Evolutionary conservation across 1,140 invertebrate species (phyloP).

Genomic region (Copidosoma floridanum): DNA sequence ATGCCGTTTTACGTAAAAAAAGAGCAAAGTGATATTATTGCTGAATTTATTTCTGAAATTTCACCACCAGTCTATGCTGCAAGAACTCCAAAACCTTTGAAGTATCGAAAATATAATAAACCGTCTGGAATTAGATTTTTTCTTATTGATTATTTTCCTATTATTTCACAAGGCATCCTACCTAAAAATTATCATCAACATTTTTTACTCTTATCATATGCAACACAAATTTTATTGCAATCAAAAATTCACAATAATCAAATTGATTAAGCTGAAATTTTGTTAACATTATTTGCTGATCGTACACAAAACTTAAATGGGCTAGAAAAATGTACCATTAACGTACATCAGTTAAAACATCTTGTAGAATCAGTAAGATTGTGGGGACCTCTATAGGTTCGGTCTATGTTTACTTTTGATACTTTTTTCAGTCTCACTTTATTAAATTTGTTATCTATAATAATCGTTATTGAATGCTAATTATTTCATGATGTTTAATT

Average conservation of each 20-base stretch:
- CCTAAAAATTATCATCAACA: conserved; percentile 19
- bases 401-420: conserved; percentile 24
- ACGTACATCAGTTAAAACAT: conserved; percentile 25
- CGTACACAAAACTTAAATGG: conserved; percentile 19
- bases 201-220: conserved; percentile 13
- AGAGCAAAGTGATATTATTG: neutral
- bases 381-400: conserved; percentile 18
- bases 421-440: conserved; percentile 34
- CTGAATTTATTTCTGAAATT: neutral
- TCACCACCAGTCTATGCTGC: conserved; percentile 8
- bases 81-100: conserved; percentile 6
- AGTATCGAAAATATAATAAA: conserved; percentile 14
- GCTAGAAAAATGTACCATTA: conserved; percentile 20
- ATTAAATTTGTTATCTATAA: no score
- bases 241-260: conserved; percentile 8
- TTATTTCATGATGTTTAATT: no score
- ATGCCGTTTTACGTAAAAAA: conserved; percentile 19
- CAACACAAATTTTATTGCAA: conserved; percentile 16
- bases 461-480: no score
- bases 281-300: conserved; percentile 8
- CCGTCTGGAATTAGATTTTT: conserved; percentile 12
- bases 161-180: conserved; percentile 11
- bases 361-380: neutral
- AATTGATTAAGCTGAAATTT: conserved; percentile 8
- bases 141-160: conserved; percentile 13